phyloP scores from a whole-genome alignment of 2,113 vertebrate genomes.

The Apodemus sylvaticus region DNA sequence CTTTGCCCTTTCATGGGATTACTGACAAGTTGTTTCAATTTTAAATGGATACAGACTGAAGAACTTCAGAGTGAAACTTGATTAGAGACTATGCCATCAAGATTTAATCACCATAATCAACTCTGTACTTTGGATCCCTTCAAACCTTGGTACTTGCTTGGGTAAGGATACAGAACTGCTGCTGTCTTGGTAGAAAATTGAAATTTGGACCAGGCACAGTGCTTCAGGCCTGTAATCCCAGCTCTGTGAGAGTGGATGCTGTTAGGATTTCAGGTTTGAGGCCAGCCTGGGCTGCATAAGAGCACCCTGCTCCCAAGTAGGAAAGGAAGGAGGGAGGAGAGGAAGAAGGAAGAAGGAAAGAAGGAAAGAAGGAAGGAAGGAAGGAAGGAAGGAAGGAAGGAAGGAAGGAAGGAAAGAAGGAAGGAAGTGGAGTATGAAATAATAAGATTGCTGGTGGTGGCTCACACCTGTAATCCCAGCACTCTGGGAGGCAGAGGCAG shows the following conservation, averaged over 20 bases:
- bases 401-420: background rate
- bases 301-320: background rate
- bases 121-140: background rate
- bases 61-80: constrained; percentile 30
- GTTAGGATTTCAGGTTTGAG: background rate
- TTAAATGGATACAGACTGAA: background rate
- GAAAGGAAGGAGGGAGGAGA: background rate
- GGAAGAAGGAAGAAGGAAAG: background rate
- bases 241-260: background rate
- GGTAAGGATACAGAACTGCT: constrained; percentile 8
- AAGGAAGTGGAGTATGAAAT: background rate
- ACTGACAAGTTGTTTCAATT: constrained; percentile 10
- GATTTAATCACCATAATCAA: constrained; percentile 6
- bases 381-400: background rate
- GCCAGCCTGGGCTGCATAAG: background rate
- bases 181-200: constrained; percentile 1
- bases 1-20: constrained; percentile 10
- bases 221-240: background rate
- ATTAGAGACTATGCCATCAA: background rate
- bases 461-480: background rate
- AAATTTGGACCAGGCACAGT: background rate
- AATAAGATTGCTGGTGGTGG: background rate
- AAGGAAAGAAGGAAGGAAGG: background rate
- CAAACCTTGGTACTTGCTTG: constrained; percentile 13
- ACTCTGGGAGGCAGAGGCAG: background rate